Evolutionary conservation across 2,888 invertebrate species (phyloP).

Genomic region (Aspidapion aeneum): DNA sequence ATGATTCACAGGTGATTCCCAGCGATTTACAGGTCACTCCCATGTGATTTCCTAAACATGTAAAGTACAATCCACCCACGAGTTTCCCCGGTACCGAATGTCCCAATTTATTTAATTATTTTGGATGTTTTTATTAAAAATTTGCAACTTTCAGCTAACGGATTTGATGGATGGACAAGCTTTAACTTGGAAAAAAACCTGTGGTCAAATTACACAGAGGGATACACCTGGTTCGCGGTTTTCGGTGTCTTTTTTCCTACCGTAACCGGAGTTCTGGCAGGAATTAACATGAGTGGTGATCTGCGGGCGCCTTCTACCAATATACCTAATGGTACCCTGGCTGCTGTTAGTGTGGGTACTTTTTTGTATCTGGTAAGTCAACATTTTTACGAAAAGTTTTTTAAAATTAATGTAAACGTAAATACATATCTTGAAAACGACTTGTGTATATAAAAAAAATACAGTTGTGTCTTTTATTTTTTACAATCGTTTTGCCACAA

Average conservation of each 20-base stretch:
- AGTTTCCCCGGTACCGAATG: too few species aligned
- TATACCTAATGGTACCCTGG: constrained; percentile 92
- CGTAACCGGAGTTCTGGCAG: constrained; percentile 93
- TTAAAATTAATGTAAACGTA: too few species aligned
- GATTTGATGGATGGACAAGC: constrained; percentile 84
- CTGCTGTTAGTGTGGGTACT: constrained; percentile 86
- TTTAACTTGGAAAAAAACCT: constrained; percentile 78
- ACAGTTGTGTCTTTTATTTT: too few species aligned
- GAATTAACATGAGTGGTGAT: constrained; percentile 98
- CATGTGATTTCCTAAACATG: too few species aligned
- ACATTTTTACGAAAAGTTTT: too few species aligned
- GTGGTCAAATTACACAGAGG: constrained; percentile 72
- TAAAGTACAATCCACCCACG: too few species aligned
- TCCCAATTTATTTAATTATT: too few species aligned
- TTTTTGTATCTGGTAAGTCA: constrained; percentile 64
- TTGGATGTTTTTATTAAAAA: neutral
- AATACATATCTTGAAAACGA: constrained; percentile 83
- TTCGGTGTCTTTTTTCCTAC: constrained; percentile 98
- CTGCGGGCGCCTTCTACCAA: constrained; percentile 86
- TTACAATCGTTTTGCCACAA: too few species aligned
- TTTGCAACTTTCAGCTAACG: constrained; percentile 55
- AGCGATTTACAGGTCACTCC: too few species aligned
- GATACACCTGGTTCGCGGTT: constrained; percentile 91
- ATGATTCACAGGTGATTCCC: too few species aligned
- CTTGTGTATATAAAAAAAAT: constrained; percentile 89